Evolutionary conservation across 92 coral and sea anemone genomes (phyloP).

Genomic region (Parazoanthus darwini): DNA sequence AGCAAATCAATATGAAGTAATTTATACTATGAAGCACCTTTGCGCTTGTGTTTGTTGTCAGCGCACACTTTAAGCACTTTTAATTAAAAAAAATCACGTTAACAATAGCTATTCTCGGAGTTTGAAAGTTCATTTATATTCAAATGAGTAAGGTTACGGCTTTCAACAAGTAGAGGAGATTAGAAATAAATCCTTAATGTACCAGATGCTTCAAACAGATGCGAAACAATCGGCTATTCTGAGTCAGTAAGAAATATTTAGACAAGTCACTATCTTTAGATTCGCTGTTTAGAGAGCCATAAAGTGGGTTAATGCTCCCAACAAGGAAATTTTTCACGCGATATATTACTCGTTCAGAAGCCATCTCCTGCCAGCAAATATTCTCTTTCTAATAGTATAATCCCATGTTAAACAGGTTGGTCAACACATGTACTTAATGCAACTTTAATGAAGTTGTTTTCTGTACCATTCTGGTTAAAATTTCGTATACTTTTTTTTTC

Average conservation of each 20-base stretch:
- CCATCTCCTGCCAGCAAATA: not conserved
- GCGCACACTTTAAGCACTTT: slow-evolving; percentile 3
- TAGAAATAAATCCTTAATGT: not conserved
- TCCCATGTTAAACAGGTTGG: not conserved
- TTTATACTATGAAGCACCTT: not conserved
- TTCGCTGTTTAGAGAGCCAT: not conserved
- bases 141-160: not conserved
- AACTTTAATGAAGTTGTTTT: not conserved
- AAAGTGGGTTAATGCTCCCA: not conserved
- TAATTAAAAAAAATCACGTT: not conserved
- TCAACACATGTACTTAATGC: not conserved
- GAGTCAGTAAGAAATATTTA: not conserved
- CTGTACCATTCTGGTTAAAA: not conserved
- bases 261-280: not conserved
- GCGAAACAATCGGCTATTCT: not conserved
- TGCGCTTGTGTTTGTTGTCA: not conserved
- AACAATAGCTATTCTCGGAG: not conserved
- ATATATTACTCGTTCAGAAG: not conserved
- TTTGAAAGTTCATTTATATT: not conserved
- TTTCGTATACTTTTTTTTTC: too few species aligned
- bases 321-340: not conserved
- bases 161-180: slow-evolving; percentile 2
- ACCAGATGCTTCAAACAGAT: not conserved
- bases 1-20: not conserved
- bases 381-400: not conserved